A percentile compares a stretch with the other conserved stretches of the same genome.
These are phyloP conservation scores for Leuciscus waleckii DNA, from an alignment of 2,797 vertebrate genomes.

Conservation along the genomic window DNA sequence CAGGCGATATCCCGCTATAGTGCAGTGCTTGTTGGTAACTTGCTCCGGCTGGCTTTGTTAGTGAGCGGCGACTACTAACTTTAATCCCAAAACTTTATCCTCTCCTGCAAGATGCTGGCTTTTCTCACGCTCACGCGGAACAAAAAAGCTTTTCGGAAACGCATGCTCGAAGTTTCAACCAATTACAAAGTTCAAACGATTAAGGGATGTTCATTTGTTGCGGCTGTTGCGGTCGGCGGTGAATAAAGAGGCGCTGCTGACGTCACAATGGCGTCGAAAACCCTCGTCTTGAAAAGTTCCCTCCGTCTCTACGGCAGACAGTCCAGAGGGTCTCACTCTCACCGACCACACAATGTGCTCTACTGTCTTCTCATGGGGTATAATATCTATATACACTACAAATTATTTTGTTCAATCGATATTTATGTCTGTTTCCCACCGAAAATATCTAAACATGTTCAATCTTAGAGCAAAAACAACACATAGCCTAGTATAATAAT, in stretches of 20 bases:
- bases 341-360: background rate
- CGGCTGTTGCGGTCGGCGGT: conserved; percentile 49
- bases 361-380: too few species aligned
- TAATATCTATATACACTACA: background rate
- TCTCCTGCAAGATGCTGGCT: background rate
- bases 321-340: conserved; percentile 21
- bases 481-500: background rate
- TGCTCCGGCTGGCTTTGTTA: conserved; percentile 40
- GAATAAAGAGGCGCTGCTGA: conserved; percentile 53
- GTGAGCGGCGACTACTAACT: conserved; percentile 11
- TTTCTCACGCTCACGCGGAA: background rate
- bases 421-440: background rate
- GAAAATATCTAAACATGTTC: background rate
- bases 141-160: background rate
- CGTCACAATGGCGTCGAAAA: conserved; percentile 61
- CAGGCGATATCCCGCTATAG: conserved; percentile 16
- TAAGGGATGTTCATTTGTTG: conserved; percentile 29
- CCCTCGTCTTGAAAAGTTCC: conserved; percentile 55
- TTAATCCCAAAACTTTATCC: conserved; percentile 35
- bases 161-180: background rate
- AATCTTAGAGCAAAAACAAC: background rate
- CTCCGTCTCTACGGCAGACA: conserved; percentile 38
- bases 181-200: conserved; percentile 23
- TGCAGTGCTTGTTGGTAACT: conserved; percentile 11
- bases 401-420: background rate